Conservation (phyloP, 2,888 invertebrate species). For the Eupithecia inturbata region DNA sequence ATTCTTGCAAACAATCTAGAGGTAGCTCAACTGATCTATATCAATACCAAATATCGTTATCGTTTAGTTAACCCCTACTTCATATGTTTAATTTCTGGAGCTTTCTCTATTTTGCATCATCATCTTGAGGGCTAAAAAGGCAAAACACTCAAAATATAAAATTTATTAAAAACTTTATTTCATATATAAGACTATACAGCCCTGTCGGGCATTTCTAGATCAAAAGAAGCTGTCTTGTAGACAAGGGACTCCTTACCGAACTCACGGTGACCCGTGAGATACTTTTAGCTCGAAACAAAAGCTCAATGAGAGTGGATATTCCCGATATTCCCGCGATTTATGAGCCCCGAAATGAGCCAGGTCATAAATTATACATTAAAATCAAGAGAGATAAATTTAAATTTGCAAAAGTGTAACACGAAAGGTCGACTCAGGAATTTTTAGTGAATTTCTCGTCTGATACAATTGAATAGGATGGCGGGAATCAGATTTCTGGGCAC, state of each 20-base stretch:
- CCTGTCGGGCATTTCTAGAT: not conserved
- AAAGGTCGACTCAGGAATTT: conserved; percentile 69
- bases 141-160: not conserved
- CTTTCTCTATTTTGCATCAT: not conserved
- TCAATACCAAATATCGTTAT: no score
- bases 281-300: conserved; percentile 20
- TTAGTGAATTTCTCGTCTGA: conserved; percentile 77
- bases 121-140: not conserved
- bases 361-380: conserved; percentile 42
- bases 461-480: conserved; percentile 79
- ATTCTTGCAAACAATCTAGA: no score
- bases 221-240: not conserved
- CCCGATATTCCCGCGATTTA: conserved; percentile 31
- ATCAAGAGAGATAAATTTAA: conserved; percentile 51
- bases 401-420: conserved; percentile 55
- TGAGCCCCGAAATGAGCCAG: conserved; percentile 28
- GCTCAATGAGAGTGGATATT: conserved; percentile 21
- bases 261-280: no score
- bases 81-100: not conserved
- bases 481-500: conserved; percentile 78
- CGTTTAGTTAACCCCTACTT: no score
- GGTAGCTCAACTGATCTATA: no score
- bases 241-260: not conserved
- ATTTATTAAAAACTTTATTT: not conserved
- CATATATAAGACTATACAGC: not conserved